These are phyloP conservation scores for Zonitis immaculata DNA, from an alignment of 2,888 invertebrate genomes.

Conservation along the genomic window DNA sequence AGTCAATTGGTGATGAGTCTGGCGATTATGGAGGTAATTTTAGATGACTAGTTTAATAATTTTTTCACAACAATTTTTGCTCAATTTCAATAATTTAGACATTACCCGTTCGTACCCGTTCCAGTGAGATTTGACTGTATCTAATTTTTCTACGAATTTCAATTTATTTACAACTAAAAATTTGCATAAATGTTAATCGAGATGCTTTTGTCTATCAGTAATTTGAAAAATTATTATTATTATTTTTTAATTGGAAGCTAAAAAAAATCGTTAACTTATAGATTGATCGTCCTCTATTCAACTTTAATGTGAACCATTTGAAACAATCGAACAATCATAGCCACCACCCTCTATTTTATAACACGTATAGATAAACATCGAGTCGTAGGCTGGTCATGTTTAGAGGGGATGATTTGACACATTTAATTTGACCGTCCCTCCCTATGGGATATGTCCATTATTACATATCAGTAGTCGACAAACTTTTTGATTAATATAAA, in stretches of 20 bases:
- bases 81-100: no score
- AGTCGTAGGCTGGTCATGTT: constrained; percentile 34
- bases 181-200: no score
- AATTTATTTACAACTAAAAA: no score
- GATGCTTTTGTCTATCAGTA: no score
- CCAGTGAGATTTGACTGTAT: no score
- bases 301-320: constrained; percentile 39
- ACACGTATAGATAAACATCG: constrained; percentile 39
- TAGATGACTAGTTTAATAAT: no score
- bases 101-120: no score
- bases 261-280: background rate
- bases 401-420: constrained; percentile 42
- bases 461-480: constrained; percentile 26
- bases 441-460: constrained; percentile 35
- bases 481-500: constrained; percentile 35
- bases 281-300: constrained; percentile 36
- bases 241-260: background rate
- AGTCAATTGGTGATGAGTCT: no score
- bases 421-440: constrained; percentile 42
- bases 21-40: no score
- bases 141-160: no score
- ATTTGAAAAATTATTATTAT: no score
- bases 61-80: no score
- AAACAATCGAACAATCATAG: constrained; percentile 45
- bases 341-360: constrained; percentile 39